Conservation (phyloP, 2,113 vertebrate species). For the Silurus meridionalis region DNA sequence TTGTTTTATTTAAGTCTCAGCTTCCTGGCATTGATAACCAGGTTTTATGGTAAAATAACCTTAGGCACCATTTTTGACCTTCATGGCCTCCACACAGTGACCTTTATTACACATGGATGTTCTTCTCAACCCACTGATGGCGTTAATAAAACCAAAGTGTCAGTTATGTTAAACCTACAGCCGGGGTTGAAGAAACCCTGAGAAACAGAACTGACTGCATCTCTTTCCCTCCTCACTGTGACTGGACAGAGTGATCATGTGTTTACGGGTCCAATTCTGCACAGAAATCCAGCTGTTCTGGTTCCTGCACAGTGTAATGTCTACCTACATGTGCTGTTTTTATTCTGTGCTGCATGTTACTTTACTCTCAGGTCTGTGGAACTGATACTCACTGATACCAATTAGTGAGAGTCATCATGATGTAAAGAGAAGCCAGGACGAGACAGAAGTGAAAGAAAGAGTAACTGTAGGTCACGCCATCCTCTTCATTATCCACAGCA, state of each 20-base stretch:
- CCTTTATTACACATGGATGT: not conserved
- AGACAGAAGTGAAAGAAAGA: conserved; percentile 93
- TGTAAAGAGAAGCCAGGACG: conserved; percentile 85
- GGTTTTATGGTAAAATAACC: not conserved
- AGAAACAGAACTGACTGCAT: not conserved
- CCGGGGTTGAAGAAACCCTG: not conserved
- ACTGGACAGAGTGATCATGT: not conserved
- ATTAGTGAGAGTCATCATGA: conserved; percentile 97
- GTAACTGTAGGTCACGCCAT: conserved; percentile 85
- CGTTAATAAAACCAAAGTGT: not conserved
- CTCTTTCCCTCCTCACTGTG: not conserved
- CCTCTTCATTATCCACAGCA: conserved; percentile 86
- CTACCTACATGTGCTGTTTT: not conserved
- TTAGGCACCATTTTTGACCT: too few species aligned
- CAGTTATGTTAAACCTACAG: not conserved
- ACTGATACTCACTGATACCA: conserved; percentile 84
- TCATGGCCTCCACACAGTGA: not conserved
- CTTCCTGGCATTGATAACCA: not conserved
- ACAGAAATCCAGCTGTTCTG: not conserved
- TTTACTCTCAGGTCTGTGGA: not conserved
- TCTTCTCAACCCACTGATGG: not conserved
- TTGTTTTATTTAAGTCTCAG: not conserved
- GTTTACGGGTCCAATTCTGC: not conserved
- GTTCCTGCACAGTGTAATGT: not conserved
- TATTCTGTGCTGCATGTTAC: not conserved